Conservation (phyloP, 2,113 vertebrate species). For the Emberiza fucata region DNA sequence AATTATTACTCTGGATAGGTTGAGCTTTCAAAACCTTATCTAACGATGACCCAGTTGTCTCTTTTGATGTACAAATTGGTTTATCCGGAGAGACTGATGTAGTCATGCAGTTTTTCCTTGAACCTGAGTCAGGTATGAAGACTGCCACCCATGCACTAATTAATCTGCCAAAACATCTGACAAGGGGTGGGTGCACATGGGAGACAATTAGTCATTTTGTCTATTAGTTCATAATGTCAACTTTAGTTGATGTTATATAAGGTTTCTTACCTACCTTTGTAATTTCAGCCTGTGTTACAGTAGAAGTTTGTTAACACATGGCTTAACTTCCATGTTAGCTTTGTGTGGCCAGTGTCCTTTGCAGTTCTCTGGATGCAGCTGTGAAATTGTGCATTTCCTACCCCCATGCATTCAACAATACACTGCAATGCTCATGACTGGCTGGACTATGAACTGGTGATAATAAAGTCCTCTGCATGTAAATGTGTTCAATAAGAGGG, state of each 20-base stretch:
- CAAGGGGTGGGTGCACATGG: background rate
- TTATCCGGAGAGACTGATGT: background rate
- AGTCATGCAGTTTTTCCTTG: slow-evolving; percentile 8
- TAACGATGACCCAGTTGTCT: background rate
- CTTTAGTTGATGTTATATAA: background rate
- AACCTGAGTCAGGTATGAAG: background rate
- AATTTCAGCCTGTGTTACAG: background rate
- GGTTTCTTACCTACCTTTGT: background rate
- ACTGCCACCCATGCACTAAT: background rate
- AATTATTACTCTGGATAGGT: background rate
- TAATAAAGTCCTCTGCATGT: background rate
- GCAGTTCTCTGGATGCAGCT: background rate
- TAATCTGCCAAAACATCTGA: background rate
- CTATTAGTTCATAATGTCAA: background rate
- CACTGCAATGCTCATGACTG: background rate
- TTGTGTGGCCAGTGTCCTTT: background rate
- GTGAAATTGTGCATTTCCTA: background rate
- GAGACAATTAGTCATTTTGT: background rate
- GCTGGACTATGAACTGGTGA: background rate
- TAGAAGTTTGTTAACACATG: background rate
- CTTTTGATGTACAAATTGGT: background rate
- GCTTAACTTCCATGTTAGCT: background rate
- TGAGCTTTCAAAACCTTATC: background rate
- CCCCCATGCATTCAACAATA: background rate
- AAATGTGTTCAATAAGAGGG: background rate